Base-by-base conservation (phyloP, 2,797 vertebrate species). In the Xenopus petersii region DNA sequence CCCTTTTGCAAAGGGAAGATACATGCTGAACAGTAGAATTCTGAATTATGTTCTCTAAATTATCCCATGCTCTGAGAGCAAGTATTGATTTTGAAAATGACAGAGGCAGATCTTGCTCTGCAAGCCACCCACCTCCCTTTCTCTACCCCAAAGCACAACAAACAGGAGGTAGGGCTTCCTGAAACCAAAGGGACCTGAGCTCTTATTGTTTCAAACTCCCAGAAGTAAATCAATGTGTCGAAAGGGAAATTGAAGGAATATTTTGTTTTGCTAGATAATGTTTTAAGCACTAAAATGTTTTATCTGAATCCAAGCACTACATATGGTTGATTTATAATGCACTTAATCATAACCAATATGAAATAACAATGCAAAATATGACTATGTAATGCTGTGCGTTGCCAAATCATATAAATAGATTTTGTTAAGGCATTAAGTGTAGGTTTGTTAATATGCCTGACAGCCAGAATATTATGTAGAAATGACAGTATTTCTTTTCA, bases 31-130 rank as follows among this genome's bases (percentile, higher is more conserved):
- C 94, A 93, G 91, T 93, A 92, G 93, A 95, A 94, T 95, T 95
- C 93, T 95, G 94, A 95, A 94, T 95, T 96, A 95, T 94, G 93
- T 94, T 97, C 95, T 96, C 94, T 96, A 96, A 97, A 97, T 97
- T 95, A 92, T 92, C 90, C 89, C 84, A 80, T 88, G 89, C 90
- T 91, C 88, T 83, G 89, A 93, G 92, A 95, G 93, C 92, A 94
- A 89, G 93, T 98, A 98, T 97, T 95, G 96, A 98, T 98, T 95
- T 89, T 88, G 87, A 91, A 88, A 91, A 90, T 93, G 95, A 93
- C 95, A 95, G 94, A 97, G 94, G 94, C 94, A 93, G 93, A 92
- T 92, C 92, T 91, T 81, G 83, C 81, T 80, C 82, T 90, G 91
- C 89, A 87, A 83, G 83, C 84, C 81, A 86, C 70, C 79, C 78